Percentiles rank a stretch among this genome's conserved stretches.
Evolutionary conservation across 2,113 vertebrate species (phyloP).

Genomic region (Riparia riparia): DNA sequence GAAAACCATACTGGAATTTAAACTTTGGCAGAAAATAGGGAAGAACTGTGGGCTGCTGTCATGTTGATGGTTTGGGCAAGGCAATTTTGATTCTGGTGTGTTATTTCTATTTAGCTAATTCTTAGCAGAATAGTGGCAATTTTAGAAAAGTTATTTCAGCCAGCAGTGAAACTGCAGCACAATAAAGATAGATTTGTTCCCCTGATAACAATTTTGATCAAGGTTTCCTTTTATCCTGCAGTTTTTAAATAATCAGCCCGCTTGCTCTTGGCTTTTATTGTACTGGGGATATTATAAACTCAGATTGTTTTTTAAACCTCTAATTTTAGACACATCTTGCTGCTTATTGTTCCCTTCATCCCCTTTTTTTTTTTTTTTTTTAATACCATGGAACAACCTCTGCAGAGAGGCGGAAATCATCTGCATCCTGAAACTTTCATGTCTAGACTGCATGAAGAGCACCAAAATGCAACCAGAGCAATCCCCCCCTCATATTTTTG

Average conservation of each 20-base stretch:
- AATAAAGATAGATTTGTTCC: neutral
- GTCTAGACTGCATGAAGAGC: neutral
- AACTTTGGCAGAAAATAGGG: neutral
- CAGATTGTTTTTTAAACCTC: conserved; percentile 17
- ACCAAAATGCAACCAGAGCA: neutral
- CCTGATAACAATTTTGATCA: conserved; percentile 10
- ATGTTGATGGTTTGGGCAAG: neutral
- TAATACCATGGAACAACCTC: neutral
- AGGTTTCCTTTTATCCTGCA: conserved; percentile 33
- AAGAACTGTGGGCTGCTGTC: neutral
- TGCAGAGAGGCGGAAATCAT: conserved; percentile 1
- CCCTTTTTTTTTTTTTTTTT: neutral
- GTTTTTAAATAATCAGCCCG: neutral
- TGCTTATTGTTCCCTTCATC: conserved; percentile 34
- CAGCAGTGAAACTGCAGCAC: neutral
- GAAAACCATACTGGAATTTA: neutral
- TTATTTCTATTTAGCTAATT: neutral
- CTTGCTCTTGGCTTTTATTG: conserved; percentile 5
- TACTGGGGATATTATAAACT: conserved; percentile 4
- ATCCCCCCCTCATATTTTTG: neutral
- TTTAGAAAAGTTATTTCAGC: neutral
- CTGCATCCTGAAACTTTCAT: neutral
- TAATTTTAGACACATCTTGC: conserved; percentile 42
- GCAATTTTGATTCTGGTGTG: neutral
- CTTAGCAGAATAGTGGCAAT: neutral